Base-by-base conservation (phyloP, 2,888 invertebrate genomes). In the Melinopterus prodromus region DNA sequence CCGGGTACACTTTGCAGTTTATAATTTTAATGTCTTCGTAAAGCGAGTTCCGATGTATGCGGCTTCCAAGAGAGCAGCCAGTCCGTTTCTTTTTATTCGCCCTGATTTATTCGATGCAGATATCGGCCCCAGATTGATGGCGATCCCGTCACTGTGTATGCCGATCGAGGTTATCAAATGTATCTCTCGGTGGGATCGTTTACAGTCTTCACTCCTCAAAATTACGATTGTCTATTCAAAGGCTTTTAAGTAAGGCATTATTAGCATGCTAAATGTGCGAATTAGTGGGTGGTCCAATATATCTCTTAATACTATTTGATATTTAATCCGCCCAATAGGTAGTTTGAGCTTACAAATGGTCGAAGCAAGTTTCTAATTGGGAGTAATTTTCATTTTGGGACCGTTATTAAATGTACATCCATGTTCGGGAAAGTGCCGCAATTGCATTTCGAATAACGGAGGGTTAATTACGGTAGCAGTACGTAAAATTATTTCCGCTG, bases 1-100 rank as follows among this genome's bases (percentile, higher is more conserved):
- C 53, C 53, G 53, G 53, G 53, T 53, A 53, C 53, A 53, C 53
- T 53, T 53, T 53, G 53, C 53, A 53, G 53, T 53, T 53, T 53
- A 53, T 53, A 53, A 53, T 53, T 53, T 53, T 53, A 53, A 53
- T 53, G 53, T 53, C 53, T 53, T 53, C 53, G 53, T 53, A 53
- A 53, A 53, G 53, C 53, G 53, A 53, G 53, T 53, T 53, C 53
- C 53, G 53, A 53, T 53, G 53, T 53, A 53, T 53, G 53, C 53
- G 53, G 53, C 53, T 53, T 53, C 53, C 53, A 53, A 9, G 53
- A 26, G 53, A 53, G 53, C 53, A 53, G 53, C 53, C 53, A 53
- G 53, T 53, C 53, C 12, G 53, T 9, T 53, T 53, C 53, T 53
- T 53, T 53, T 53, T 53, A 53, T 53, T 12, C 5, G 12, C 53